Evolutionary conservation across 2,797 vertebrate genomes (phyloP), one percentile per base, ranked within the genome.

Genomic region (Betta splendens): DNA sequence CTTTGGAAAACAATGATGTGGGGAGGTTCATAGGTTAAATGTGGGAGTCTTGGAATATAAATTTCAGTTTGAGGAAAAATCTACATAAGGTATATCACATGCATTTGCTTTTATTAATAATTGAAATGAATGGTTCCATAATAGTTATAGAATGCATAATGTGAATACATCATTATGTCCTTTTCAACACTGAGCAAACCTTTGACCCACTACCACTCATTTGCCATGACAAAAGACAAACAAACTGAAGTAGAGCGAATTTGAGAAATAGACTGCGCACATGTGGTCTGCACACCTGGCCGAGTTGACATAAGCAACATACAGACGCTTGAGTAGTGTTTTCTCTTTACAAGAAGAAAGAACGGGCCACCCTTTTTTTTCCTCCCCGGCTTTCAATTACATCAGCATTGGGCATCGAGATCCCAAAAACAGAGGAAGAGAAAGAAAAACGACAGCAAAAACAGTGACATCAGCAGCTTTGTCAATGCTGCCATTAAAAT

Each of bases 161-260:
- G 71, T 49, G 58, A 71, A 83, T 85, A 76, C 49, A 79, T 87
- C 82, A 86, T 88, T 80, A 85, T 26, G 42, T 49, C 32, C 73
- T 78, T 85, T 83, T 89, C 66, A 83, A 65, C 80, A 77, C 75
- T 51, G 42, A 61, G 62, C 57, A 77, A 58, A 82, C 81, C 86
- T 82, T 82, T 89, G 83, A 83, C 84, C 85, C 61, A 64, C 48
- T 31, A 63, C 67, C 39, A 77, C 83, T 89, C 86, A 78, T 82
- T 86, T 86, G 85, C 79, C 40, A 56, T 81, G 81, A 87, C 77
- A 81, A 79, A 87, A 86, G 85, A 84, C 82, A 88, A 88, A 87
- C 81, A 86, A 87, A 84, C 83, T 81, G 77, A 84, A 81, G 79
- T 66, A 75, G 69, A 69, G 61, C 12, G 49, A 72, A 75, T 82